These are phyloP conservation scores for Camelus bactrianus DNA, from an alignment of 2,113 vertebrate genomes.

Conservation along the genomic window DNA sequence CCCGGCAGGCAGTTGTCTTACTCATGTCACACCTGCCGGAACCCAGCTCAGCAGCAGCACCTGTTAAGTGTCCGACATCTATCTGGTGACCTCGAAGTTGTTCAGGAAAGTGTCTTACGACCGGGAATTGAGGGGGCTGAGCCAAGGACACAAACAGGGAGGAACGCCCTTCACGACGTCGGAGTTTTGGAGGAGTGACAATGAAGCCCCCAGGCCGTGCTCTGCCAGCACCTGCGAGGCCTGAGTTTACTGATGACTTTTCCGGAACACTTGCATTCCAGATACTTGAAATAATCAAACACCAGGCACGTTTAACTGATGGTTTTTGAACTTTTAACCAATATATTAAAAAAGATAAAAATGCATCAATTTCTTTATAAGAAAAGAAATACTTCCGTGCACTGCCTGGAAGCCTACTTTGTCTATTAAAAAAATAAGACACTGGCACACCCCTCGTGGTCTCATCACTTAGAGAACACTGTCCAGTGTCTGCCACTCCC, in stretches of 20 bases:
- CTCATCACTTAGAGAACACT: neutral
- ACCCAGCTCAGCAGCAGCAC: neutral
- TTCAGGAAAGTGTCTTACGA: neutral
- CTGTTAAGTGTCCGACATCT: rapidly evolving
- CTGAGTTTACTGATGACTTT: rapidly evolving
- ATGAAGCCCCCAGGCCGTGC: too few species aligned
- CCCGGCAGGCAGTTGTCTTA: rapidly evolving
- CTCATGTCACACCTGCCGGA: rapidly evolving
- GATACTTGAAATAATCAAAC: too few species aligned
- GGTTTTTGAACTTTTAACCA: neutral
- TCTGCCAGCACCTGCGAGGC: rapidly evolving
- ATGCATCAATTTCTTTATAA: neutral
- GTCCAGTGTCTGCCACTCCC: neutral
- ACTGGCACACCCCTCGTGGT: rapidly evolving
- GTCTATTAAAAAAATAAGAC: neutral
- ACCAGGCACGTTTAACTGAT: rapidly evolving
- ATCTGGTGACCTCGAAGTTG: neutral
- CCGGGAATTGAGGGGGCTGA: too few species aligned
- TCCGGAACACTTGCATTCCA: neutral
- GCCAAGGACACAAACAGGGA: rapidly evolving
- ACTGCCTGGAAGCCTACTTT: slow-evolving; percentile 76
- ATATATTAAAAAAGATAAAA: neutral
- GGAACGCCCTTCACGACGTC: rapidly evolving
- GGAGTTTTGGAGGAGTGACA: rapidly evolving
- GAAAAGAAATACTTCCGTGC: neutral